A percentile compares a stretch with the other conserved stretches of the same genome.
phyloP scores from a whole-genome alignment of 1,140 invertebrate genomes.

The Drosophila takahashii region DNA sequence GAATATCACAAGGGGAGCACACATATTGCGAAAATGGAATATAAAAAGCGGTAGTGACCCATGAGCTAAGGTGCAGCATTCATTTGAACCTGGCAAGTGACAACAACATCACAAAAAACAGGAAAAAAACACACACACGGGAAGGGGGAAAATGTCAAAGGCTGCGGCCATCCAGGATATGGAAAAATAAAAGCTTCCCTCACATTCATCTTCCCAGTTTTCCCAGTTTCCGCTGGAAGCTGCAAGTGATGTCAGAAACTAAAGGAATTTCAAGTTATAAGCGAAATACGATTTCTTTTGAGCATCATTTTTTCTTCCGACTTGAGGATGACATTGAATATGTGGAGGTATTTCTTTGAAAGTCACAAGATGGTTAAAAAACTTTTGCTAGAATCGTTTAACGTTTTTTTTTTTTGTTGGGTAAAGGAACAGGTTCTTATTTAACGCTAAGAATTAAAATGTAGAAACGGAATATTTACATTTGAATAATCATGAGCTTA shows the following conservation, averaged over 20 bases:
- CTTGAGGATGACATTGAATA: background rate
- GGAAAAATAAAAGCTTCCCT: conserved; percentile 5
- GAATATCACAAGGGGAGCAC: background rate
- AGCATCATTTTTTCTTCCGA: background rate
- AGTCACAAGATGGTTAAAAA: background rate
- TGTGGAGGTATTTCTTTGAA: background rate
- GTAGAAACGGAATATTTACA: no score
- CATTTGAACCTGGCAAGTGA: background rate
- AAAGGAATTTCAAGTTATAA: conserved; percentile 1
- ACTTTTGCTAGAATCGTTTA: background rate
- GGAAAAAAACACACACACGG: no score
- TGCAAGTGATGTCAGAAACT: conserved; percentile 5
- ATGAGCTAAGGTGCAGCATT: conserved; percentile 5
- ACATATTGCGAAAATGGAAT: background rate
- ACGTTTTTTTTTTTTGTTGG: no score
- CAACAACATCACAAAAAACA: no score
- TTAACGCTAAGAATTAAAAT: no score
- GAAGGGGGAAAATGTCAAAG: background rate
- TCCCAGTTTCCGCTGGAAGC: background rate
- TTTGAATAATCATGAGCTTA: no score
- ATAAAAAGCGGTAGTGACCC: background rate
- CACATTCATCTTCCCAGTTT: conserved; percentile 3
- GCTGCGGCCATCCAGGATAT: conserved; percentile 4
- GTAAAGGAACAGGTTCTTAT: no score
- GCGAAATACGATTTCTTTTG: background rate